phyloP scores from a whole-genome alignment of 2,797 vertebrate species.

The Threskiornis aethiopicus region DNA sequence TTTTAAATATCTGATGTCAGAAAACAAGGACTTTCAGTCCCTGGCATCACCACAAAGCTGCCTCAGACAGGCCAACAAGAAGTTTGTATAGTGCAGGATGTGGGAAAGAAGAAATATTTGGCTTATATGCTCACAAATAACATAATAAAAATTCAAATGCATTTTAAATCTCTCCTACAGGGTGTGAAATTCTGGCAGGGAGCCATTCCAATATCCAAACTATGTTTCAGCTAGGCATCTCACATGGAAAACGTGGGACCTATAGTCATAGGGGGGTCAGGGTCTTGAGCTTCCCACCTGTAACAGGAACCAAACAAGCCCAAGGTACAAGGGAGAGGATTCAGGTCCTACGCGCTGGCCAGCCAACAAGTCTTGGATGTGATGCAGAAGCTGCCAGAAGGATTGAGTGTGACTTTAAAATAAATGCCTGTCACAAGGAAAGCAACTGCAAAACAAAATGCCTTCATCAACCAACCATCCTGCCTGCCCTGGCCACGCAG shows the following conservation, averaged over 20 bases:
- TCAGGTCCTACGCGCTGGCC: accelerated
- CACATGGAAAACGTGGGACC: background rate
- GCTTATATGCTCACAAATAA: background rate
- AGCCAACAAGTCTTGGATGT: background rate
- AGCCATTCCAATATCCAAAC: background rate
- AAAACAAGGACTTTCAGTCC: background rate
- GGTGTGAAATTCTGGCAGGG: background rate
- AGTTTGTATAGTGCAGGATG: background rate
- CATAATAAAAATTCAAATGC: background rate
- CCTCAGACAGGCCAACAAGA: background rate
- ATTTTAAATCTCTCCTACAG: background rate
- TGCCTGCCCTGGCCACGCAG: background rate
- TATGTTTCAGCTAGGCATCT: background rate
- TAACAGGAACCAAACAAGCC: background rate
- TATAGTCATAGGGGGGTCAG: background rate
- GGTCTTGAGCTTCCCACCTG: background rate
- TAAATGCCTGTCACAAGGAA: background rate
- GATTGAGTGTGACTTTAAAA: background rate
- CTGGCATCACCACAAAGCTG: background rate
- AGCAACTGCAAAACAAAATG: background rate
- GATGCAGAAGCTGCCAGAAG: background rate
- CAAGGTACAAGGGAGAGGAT: accelerated
- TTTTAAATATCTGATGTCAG: background rate
- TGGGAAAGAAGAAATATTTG: background rate
- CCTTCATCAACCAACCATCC: background rate